A percentile compares a stretch with the other conserved stretches of the same genome.
phyloP scores from a whole-genome alignment of 2,888 invertebrate species.

The Trichopoda pennipes region DNA sequence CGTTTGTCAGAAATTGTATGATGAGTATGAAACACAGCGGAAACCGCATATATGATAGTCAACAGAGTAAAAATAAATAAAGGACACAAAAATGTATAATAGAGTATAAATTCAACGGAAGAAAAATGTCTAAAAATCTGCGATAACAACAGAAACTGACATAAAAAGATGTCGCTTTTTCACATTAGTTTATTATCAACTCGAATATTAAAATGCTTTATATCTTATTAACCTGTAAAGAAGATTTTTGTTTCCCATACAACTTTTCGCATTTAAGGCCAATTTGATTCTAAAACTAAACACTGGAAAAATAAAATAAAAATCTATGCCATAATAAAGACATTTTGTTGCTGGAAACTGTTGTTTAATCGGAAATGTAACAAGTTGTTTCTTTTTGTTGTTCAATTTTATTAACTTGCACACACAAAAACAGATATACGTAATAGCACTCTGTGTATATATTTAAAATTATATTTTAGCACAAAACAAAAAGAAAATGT shows the following conservation, averaged over 20 bases:
- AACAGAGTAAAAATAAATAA: slow-evolving; percentile 10
- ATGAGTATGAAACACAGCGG: slow-evolving; percentile 56
- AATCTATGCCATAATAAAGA: slow-evolving; percentile 50
- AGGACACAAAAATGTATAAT: not conserved
- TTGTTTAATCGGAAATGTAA: slow-evolving; percentile 64
- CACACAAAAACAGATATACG: not conserved
- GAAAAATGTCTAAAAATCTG: no score
- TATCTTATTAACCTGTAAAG: no score
- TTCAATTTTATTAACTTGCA: slow-evolving; percentile 44
- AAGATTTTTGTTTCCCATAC: not conserved
- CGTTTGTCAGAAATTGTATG: slow-evolving; percentile 34
- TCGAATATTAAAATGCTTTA: no score
- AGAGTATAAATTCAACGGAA: no score
- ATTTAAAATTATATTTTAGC: not conserved
- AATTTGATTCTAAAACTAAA: slow-evolving; percentile 33
- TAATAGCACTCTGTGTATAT: not conserved
- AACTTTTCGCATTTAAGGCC: not conserved
- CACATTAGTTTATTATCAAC: no score
- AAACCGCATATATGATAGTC: slow-evolving; percentile 53
- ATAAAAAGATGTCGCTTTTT: no score
- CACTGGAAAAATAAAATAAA: slow-evolving; percentile 10
- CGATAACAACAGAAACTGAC: no score
- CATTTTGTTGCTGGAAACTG: slow-evolving; percentile 56
- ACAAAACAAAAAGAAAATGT: slow-evolving; percentile 3
- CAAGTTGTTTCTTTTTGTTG: slow-evolving; percentile 62